phyloP scores from a whole-genome alignment of 2,113 vertebrate genomes.

The Sminthopsis crassicaudata region DNA sequence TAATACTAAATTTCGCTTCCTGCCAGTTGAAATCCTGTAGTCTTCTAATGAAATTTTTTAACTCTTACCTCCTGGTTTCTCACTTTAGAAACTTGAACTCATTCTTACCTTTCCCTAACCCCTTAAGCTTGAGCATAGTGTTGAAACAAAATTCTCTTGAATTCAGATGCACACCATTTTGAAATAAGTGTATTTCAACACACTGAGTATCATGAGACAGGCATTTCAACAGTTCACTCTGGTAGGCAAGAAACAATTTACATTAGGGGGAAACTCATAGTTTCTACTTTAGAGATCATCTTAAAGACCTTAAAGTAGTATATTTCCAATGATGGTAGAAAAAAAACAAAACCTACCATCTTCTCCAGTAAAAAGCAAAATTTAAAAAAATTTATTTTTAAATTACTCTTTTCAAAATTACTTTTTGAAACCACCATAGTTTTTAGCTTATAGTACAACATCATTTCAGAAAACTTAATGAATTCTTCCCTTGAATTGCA shows the following conservation, averaged over 20 bases:
- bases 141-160: not conserved
- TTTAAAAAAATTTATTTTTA: not conserved
- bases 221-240: not conserved
- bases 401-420: not conserved
- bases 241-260: too few species aligned
- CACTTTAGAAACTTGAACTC: not conserved
- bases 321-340: not conserved
- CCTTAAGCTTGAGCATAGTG: not conserved
- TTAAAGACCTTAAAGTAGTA: too few species aligned
- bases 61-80: accelerated
- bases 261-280: not conserved
- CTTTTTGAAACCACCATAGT: not conserved
- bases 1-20: not conserved
- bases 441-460: accelerated
- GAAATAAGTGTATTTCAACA: not conserved
- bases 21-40: not conserved
- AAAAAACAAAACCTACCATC: accelerated
- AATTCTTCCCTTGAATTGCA: accelerated
- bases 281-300: accelerated
- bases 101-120: not conserved
- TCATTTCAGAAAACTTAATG: accelerated
- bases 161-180: accelerated
- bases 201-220: accelerated
- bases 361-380: accelerated
- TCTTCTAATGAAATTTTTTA: not conserved